Evolutionary conservation across 2,113 vertebrate species (phyloP), one percentile per base, ranked within the genome.

Genomic region (Actenoides hombroni): DNA sequence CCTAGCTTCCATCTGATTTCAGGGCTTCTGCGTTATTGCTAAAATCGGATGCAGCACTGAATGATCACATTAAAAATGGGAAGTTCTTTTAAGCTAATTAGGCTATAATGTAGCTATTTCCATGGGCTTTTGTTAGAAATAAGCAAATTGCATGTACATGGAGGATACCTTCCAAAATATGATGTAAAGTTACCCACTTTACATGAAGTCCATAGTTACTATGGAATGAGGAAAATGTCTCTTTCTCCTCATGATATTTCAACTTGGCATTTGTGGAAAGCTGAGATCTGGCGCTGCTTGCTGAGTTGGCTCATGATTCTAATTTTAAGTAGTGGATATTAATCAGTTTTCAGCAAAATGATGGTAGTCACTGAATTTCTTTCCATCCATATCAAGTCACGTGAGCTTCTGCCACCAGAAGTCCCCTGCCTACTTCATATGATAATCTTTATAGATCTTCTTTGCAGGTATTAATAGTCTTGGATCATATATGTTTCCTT

Each of bases 91-190:
- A 5, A 74, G n/a, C 13, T 59, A 29, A 37, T 57, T 57, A 54
- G 35, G 19, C 28, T 70, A 0, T 67, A 0, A 1, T 61, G 61
- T 71, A 16, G 28, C 44, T 71, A 9, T 49, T 57, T 87, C 24
- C 1, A 0, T 48, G 26, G 42, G 10, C 14, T 77, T 86, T 46
- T 56, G 6, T n/a, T 67, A 67, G 44, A 68, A 84, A 37, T n/a
- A 15, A 37, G 24, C 20, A 40, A 33, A 53, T 20, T 17, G 8
- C 17, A 19, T 61, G 14, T 51, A 42, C 5, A 0, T 35, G 6
- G 26, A 63, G 79, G 33, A 29, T 79, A 28, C 0, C 31, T 86
- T 53, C 37, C 23, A 49, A 77, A 88, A 28, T 18, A 44, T 0
- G 6, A 33, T 56, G 20, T 60, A 10, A 77, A 82, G 60, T 51